phyloP scores from a whole-genome alignment of 2,888 invertebrate genomes.

The Parelbella ahira region DNA sequence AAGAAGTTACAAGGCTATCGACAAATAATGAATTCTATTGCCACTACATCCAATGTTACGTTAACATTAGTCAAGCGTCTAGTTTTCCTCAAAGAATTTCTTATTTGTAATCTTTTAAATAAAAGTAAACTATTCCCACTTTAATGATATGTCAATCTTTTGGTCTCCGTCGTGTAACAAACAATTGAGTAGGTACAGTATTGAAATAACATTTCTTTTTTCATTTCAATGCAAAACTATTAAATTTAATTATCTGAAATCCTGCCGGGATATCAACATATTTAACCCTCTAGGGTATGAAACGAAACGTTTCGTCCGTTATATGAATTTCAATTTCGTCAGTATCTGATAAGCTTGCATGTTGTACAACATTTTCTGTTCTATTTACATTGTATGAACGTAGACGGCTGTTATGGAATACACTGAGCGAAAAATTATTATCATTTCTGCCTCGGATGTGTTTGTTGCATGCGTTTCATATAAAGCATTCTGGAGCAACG shows the following conservation, averaged over 20 bases:
- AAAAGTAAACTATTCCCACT: too few species aligned
- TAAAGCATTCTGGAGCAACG: conserved; percentile 5
- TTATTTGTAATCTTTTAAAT: too few species aligned
- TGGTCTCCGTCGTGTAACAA: too few species aligned
- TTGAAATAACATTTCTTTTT: neutral
- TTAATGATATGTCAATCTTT: too few species aligned
- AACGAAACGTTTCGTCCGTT: neutral
- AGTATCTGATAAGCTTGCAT: conserved; percentile 38
- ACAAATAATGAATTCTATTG: conserved; percentile 14
- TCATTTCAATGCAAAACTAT: too few species aligned
- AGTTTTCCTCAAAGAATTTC: too few species aligned
- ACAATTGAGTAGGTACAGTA: neutral
- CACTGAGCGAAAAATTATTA: conserved; percentile 39
- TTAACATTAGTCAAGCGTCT: neutral
- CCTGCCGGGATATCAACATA: neutral
- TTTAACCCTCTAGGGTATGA: neutral
- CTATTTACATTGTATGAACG: conserved; percentile 37
- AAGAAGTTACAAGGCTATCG: conserved; percentile 36
- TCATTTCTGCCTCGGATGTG: conserved; percentile 33
- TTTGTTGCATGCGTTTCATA: conserved; percentile 28
- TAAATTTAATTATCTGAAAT: neutral
- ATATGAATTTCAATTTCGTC: conserved; percentile 29
- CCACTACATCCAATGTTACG: neutral
- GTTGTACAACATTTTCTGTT: conserved; percentile 26
- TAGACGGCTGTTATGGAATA: conserved; percentile 28